These are phyloP conservation scores for Diploptera punctata DNA, from an alignment of 2,888 invertebrate species.

Conservation along the genomic window DNA sequence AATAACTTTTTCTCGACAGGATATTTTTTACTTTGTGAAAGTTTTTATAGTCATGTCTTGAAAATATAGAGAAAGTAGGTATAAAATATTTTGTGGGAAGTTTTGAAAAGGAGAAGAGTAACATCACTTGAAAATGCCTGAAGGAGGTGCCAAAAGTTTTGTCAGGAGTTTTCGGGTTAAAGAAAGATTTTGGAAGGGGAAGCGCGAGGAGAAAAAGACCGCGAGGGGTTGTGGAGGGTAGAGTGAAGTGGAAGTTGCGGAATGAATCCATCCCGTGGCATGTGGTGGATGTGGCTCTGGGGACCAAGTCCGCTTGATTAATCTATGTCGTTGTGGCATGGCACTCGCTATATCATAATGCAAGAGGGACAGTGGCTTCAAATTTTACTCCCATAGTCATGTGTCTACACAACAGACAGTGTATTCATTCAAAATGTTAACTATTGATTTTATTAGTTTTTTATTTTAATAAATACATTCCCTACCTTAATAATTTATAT, in stretches of 20 bases:
- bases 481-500: too few relatives aligned
- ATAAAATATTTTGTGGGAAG: conserved; percentile 12
- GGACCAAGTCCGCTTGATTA: conserved; percentile 31
- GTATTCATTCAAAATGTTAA: too few relatives aligned
- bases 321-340: conserved; percentile 29
- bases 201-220: conserved; percentile 9
- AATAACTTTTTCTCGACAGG: too few relatives aligned
- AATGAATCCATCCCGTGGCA: conserved; percentile 37
- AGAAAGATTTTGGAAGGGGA: conserved; percentile 5
- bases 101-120: conserved; percentile 12
- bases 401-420: too few relatives aligned
- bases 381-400: too few relatives aligned
- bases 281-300: conserved; percentile 32
- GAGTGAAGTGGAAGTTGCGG: conserved; percentile 29
- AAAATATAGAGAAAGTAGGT: conserved; percentile 5
- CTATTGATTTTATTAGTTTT: too few relatives aligned
- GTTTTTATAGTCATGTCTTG: not conserved
- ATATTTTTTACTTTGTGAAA: conserved; percentile 20
- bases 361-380: too few relatives aligned
- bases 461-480: too few relatives aligned
- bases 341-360: not conserved
- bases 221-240: not conserved
- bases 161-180: conserved; percentile 14
- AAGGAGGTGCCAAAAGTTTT: conserved; percentile 19
- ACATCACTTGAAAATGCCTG: conserved; percentile 6